Base-by-base conservation (phyloP, 2,888 invertebrate genomes). In the Andrena dorsata region DNA sequence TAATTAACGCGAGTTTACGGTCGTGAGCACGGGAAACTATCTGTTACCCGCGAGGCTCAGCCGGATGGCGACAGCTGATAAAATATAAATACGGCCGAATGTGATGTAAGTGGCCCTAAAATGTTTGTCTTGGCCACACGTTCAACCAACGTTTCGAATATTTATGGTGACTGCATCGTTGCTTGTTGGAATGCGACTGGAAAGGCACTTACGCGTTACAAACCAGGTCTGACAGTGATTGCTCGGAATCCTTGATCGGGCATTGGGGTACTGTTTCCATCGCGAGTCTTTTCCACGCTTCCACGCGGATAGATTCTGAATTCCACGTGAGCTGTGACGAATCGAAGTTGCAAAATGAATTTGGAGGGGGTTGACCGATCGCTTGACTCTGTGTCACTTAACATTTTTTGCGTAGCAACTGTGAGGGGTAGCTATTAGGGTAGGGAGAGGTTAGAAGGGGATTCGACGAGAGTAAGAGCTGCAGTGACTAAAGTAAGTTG, bases 61-160 rank as follows among this genome's bases (percentile, higher is more conserved):
- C 56, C 51, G 58, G 47, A 53, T 80, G 83, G 85, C 85, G 88
- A 88, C 92, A 91, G 90, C 91, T 92, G 92, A 91, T 92, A 90
- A 91, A 91, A 92, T 89, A 92, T 91, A 92, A 91, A 91, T 90
- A 90, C 89, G 86, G 88, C 87, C 86, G 89, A 85, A 68, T 80
- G 82, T 75, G 77, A 78, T 76, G 83, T 83, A 82, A 87, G 86
- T 73, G 86, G 80, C 83, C 85, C 87, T 92, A 90, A 93, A 91
- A 91, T 90, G 90, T 92, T 91, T 90, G 88, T 88, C 84, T 92
- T 91, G 91, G 92, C 91, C 87, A 82, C 81, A 80, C 47, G 63
- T 49, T 13, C 23, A 13, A 47, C 23, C 47, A 61, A 61, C 35
- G 61, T 60, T 41, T 64, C 77, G 26, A 64, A 69, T 80, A 61